Evolutionary conservation across 1,140 invertebrate genomes (phyloP).

Genomic region (Musca vetustissima): DNA sequence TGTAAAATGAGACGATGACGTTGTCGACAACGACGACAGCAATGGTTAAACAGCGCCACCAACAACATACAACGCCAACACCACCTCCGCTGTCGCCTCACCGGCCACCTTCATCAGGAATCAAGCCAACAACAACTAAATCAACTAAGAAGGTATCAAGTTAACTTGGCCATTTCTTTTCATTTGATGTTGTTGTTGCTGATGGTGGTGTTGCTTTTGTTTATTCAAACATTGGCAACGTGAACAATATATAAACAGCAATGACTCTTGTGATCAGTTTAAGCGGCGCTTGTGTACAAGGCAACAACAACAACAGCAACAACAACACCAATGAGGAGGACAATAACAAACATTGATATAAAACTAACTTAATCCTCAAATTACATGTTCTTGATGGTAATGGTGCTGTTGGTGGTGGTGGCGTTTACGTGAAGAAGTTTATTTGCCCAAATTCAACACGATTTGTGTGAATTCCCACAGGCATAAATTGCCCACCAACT

Average conservation of each 20-base stretch:
- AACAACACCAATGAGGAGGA: neutral
- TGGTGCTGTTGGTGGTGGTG: neutral
- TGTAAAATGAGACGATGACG: too few species aligned
- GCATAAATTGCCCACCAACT: slow-evolving; percentile 17
- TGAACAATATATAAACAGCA: neutral
- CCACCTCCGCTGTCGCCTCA: neutral
- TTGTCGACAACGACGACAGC: too few species aligned
- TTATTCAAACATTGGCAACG: slow-evolving; percentile 11
- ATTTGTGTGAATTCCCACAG: slow-evolving; percentile 24
- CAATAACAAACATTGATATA: neutral
- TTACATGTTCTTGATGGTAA: slow-evolving; percentile 17
- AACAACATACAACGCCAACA: slow-evolving; percentile 7
- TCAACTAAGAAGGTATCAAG: slow-evolving; percentile 19
- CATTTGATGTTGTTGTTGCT: slow-evolving; percentile 10
- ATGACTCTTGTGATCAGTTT: slow-evolving; percentile 17
- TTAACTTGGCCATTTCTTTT: slow-evolving; percentile 7
- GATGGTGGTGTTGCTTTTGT: too few species aligned
- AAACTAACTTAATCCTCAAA: slow-evolving; percentile 24
- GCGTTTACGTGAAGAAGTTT: slow-evolving; percentile 22
- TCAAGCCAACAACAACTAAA: slow-evolving; percentile 15
- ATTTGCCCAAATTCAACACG: slow-evolving; percentile 23
- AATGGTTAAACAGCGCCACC: neutral
- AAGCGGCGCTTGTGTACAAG: slow-evolving; percentile 15
- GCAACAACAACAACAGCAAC: slow-evolving; percentile 20
- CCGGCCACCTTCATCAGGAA: too few species aligned